phyloP scores from a whole-genome alignment of 2,113 vertebrate species.

The Lepisosteus oculatus region DNA sequence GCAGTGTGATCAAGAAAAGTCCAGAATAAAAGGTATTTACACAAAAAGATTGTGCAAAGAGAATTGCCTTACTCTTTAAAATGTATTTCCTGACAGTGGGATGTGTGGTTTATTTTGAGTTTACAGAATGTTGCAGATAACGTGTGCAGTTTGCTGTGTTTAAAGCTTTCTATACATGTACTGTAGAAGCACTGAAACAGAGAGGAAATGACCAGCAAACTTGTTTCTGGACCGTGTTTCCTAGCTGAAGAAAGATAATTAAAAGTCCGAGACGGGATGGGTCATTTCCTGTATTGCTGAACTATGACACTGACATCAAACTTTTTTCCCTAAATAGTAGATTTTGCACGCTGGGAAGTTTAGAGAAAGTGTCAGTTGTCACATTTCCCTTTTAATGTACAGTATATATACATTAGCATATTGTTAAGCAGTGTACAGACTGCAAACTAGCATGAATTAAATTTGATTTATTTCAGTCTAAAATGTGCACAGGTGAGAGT shows the following conservation, averaged over 20 bases:
- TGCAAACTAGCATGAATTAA: too few relatives aligned
- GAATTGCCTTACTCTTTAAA: too few relatives aligned
- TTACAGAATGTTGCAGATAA: too few relatives aligned
- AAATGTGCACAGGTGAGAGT: too few relatives aligned
- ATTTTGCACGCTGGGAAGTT: slow-evolving; percentile 56
- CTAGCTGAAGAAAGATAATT: slow-evolving; percentile 67
- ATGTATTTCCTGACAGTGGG: not conserved
- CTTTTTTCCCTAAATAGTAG: slow-evolving; percentile 66
- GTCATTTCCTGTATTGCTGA: slow-evolving; percentile 74
- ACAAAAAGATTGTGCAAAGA: too few relatives aligned
- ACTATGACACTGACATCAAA: slow-evolving; percentile 36
- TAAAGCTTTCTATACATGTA: slow-evolving; percentile 12
- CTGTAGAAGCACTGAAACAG: slow-evolving; percentile 43
- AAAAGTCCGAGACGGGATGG: slow-evolving; percentile 59
- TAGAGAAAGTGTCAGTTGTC: slow-evolving; percentile 28
- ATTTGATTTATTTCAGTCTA: too few relatives aligned
- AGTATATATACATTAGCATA: too few relatives aligned
- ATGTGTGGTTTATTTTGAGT: not conserved
- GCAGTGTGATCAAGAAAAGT: too few relatives aligned
- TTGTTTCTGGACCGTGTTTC: slow-evolving; percentile 62
- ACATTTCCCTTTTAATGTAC: not conserved
- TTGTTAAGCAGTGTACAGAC: too few relatives aligned
- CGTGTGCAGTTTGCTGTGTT: slow-evolving; percentile 8
- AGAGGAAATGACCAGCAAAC: slow-evolving; percentile 73
- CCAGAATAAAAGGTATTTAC: too few relatives aligned